phyloP scores from a whole-genome alignment of 2,888 invertebrate species.

The Aleiodes testaceus region DNA sequence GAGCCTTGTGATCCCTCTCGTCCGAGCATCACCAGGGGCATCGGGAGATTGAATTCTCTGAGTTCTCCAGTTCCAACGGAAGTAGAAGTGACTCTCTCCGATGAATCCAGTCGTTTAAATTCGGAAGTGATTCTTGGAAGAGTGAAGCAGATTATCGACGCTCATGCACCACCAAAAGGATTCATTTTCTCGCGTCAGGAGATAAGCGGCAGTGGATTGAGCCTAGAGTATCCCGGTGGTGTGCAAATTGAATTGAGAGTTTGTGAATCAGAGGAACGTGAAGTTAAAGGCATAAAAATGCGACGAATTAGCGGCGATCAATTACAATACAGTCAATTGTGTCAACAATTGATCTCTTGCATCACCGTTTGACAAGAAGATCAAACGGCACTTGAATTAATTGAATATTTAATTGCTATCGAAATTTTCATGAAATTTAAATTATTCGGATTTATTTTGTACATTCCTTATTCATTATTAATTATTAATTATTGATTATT shows the following conservation, averaged over 20 bases:
- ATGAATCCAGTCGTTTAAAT: conserved; percentile 86
- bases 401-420: conserved; percentile 9
- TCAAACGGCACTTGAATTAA: not conserved
- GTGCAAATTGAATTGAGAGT: conserved; percentile 90
- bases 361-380: conserved; percentile 80
- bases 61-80: conserved; percentile 67
- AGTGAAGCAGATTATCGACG: conserved; percentile 86
- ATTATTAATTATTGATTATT: too few species aligned
- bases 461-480: conserved; percentile 33
- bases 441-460: conserved; percentile 6
- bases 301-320: conserved; percentile 91
- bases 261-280: conserved; percentile 81
- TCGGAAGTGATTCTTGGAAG: conserved; percentile 86
- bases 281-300: conserved; percentile 88
- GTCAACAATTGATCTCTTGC: conserved; percentile 90
- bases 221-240: conserved; percentile 86
- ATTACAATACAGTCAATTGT: conserved; percentile 88
- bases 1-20: conserved; percentile 82
- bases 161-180: conserved; percentile 83
- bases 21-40: conserved; percentile 88
- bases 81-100: conserved; percentile 85
- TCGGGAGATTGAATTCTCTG: conserved; percentile 74
- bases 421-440: not conserved
- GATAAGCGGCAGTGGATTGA: conserved; percentile 74
- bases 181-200: conserved; percentile 76